These are phyloP conservation scores for Mobula hypostoma DNA, from an alignment of 2,113 vertebrate species.

Conservation along the genomic window DNA sequence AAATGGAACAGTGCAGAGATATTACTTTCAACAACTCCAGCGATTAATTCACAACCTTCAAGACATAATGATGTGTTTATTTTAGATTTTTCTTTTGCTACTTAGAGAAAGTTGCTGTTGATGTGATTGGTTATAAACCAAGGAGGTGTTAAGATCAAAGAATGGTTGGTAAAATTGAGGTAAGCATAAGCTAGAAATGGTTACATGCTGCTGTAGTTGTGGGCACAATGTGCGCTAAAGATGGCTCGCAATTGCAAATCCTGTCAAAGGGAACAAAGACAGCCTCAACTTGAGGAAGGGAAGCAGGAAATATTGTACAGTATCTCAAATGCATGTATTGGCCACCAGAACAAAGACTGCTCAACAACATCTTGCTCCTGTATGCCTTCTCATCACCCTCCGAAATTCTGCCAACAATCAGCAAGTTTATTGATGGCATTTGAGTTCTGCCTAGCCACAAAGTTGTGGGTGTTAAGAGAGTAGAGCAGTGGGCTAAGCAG, in stretches of 20 bases:
- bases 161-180: not conserved
- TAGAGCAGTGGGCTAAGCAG: too few species aligned
- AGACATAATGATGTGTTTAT: not conserved
- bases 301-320: not conserved
- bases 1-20: too few species aligned
- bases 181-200: not conserved
- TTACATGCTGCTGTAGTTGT: not conserved
- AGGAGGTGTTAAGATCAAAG: not conserved
- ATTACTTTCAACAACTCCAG: too few species aligned
- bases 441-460: too few species aligned
- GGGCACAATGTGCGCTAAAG: not conserved
- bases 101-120: not conserved
- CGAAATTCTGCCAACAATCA: too few species aligned
- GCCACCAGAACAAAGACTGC: not conserved
- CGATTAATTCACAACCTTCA: not conserved
- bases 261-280: not conserved
- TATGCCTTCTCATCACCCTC: not conserved
- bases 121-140: not conserved
- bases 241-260: not conserved
- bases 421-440: too few species aligned
- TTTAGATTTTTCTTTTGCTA: not conserved
- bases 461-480: too few species aligned
- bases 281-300: not conserved
- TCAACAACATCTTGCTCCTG: not conserved
- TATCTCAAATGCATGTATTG: not conserved